Conservation (phyloP, 2,888 invertebrate species). For the Sphaerophoria taeniata region DNA sequence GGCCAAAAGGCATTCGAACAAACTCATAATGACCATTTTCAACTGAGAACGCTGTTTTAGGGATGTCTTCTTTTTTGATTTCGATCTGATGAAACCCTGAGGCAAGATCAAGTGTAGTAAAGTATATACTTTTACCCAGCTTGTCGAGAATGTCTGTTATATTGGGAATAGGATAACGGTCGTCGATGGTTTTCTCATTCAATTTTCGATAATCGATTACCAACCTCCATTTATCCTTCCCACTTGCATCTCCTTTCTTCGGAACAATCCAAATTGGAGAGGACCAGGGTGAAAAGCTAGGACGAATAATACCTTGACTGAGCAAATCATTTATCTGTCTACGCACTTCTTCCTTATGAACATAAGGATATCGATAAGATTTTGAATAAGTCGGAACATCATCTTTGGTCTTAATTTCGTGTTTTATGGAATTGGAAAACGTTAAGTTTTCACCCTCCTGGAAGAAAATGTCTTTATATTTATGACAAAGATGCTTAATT, state of each 20-base stretch:
- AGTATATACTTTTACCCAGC: constrained; percentile 76
- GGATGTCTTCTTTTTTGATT: constrained; percentile 71
- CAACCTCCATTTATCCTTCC: constrained; percentile 37
- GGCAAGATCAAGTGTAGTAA: constrained; percentile 75
- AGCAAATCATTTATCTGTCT: constrained; percentile 38
- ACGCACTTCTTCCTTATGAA: constrained; percentile 54
- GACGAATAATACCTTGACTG: constrained; percentile 26
- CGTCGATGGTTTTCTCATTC: constrained; percentile 49
- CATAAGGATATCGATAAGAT: constrained; percentile 46
- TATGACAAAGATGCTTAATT: constrained; percentile 32
- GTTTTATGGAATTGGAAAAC: constrained; percentile 43
- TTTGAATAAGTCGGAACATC: constrained; percentile 37
- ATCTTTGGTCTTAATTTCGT: constrained; percentile 44
- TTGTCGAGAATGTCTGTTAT: constrained; percentile 74
- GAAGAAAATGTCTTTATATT: constrained; percentile 45
- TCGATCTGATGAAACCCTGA: constrained; percentile 78
- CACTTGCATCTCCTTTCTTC: constrained; percentile 17
- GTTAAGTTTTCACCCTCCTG: constrained; percentile 31
- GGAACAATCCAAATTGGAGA: constrained; percentile 31
- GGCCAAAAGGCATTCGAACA: constrained; percentile 31
- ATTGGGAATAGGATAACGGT: constrained; percentile 24
- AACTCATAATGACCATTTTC: constrained; percentile 72
- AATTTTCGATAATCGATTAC: constrained; percentile 40
- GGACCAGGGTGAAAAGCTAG: constrained; percentile 30
- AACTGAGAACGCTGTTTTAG: constrained; percentile 74